Percentiles rank a stretch among this genome's conserved stretches.
phyloP scores from a whole-genome alignment of 2,113 vertebrate genomes.

The Struthidea cinerea region DNA sequence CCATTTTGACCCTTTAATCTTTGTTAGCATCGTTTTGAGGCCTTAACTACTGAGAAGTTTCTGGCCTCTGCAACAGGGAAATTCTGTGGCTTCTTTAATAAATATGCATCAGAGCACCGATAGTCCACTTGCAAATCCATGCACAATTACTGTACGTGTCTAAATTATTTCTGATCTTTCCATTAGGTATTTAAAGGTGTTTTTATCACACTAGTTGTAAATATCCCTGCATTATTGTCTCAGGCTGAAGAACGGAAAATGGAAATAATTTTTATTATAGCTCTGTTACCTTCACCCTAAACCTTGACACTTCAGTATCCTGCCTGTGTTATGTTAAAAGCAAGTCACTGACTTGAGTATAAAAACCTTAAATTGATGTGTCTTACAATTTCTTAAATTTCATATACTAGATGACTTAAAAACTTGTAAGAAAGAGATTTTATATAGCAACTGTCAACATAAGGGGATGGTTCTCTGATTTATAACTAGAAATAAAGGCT shows the following conservation, averaged over 20 bases:
- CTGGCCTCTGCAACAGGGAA: neutral
- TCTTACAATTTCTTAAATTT: constrained; percentile 54
- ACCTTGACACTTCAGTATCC: neutral
- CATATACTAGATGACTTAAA: constrained; percentile 34
- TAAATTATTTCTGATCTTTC: neutral
- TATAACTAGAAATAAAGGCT: constrained; percentile 50
- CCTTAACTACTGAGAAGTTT: neutral
- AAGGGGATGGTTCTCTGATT: constrained; percentile 35
- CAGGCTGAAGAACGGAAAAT: neutral
- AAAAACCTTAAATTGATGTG: constrained; percentile 52
- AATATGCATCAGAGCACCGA: neutral
- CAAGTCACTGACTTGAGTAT: constrained; percentile 12
- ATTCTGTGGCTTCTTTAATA: neutral
- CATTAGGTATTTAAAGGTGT: neutral
- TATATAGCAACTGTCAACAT: constrained; percentile 25
- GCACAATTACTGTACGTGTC: neutral
- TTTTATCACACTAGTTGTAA: neutral
- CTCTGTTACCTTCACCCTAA: neutral
- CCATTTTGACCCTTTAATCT: neutral
- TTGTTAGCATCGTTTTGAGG: neutral
- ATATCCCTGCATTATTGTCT: neutral
- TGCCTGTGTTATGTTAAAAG: constrained; percentile 40
- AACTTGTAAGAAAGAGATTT: constrained; percentile 46
- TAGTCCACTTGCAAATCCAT: neutral
- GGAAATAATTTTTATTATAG: neutral